Conservation (phyloP, 2,113 vertebrate genomes). For the Eptesicus fuscus region DNA sequence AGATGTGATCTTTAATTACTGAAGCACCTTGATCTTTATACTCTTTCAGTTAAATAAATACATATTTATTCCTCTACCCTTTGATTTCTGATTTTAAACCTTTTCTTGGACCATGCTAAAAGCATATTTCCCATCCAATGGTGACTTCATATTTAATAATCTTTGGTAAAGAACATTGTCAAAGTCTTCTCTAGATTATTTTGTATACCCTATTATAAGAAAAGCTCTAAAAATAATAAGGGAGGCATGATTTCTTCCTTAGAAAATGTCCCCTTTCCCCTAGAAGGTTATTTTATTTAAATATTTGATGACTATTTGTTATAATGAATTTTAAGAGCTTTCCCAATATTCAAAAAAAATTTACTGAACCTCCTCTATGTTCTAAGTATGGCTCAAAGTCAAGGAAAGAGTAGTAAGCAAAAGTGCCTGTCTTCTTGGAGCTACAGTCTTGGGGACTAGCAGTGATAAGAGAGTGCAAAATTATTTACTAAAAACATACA, state of each 20-base stretch:
- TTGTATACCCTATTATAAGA: background rate
- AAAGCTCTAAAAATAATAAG: slow-evolving; percentile 1
- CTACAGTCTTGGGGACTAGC: background rate
- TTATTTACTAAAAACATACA: background rate
- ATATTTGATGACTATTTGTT: slow-evolving; percentile 21
- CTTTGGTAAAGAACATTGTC: background rate
- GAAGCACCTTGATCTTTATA: background rate
- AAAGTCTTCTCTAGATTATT: background rate
- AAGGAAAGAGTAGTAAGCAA: slow-evolving; percentile 5
- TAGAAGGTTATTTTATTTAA: slow-evolving; percentile 18
- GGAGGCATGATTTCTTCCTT: background rate
- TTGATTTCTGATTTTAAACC: slow-evolving; percentile 27
- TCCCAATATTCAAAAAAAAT: background rate
- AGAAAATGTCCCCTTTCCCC: background rate
- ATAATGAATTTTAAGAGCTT: slow-evolving; percentile 29
- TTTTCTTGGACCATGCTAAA: background rate
- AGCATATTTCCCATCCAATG: background rate
- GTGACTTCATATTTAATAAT: background rate
- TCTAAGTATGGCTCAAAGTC: background rate
- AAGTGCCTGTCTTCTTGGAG: background rate
- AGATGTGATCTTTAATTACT: background rate
- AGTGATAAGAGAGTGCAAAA: background rate
- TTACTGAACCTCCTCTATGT: background rate
- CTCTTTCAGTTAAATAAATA: background rate
- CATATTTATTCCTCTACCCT: background rate